These are phyloP conservation scores for Tenthredo notha DNA, from an alignment of 2,888 invertebrate species.

Conservation along the genomic window DNA sequence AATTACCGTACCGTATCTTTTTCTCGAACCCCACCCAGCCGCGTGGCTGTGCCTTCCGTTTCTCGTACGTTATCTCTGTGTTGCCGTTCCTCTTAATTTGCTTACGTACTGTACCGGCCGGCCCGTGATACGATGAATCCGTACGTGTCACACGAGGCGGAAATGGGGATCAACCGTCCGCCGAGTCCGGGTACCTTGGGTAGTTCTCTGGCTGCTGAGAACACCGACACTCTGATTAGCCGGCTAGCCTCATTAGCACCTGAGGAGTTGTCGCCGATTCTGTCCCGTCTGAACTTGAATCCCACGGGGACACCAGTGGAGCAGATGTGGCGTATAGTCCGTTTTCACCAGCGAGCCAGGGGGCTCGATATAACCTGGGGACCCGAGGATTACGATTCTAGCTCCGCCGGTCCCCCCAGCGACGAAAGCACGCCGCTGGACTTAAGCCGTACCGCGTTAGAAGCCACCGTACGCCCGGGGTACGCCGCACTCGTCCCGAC, in stretches of 20 bases:
- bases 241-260: background rate
- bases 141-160: too few species aligned
- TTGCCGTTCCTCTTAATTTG: too few species aligned
- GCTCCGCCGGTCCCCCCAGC: background rate
- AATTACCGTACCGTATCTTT: too few species aligned
- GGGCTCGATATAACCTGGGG: background rate
- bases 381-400: background rate
- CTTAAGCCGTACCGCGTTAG: background rate
- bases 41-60: too few species aligned
- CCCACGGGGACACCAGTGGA: background rate
- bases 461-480: background rate
- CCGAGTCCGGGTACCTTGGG: too few species aligned
- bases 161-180: too few species aligned
- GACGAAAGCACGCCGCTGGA: background rate
- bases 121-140: too few species aligned
- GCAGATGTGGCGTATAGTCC: background rate
- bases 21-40: too few species aligned
- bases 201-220: too few species aligned
- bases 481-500: background rate
- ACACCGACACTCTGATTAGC: background rate
- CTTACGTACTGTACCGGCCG: too few species aligned
- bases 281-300: background rate
- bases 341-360: background rate
- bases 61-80: too few species aligned
- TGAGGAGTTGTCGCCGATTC: background rate